Conservation (phyloP, 2,888 invertebrate genomes). For the Drymonia ruficornis region DNA sequence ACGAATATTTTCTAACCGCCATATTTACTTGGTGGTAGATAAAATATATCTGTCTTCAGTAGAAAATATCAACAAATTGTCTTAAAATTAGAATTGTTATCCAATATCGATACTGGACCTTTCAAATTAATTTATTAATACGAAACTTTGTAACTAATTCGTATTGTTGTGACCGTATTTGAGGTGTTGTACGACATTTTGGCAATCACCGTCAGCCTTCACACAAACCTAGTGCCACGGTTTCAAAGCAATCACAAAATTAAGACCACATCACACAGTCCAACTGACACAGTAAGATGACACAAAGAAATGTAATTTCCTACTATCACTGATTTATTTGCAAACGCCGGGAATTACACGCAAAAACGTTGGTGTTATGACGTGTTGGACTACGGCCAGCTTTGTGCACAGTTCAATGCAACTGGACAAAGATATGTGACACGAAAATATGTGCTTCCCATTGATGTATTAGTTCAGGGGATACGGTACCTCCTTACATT, state of each 20-base stretch:
- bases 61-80: too few species aligned
- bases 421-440: constrained; percentile 5
- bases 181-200: neutral
- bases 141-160: too few species aligned
- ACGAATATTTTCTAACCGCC: too few species aligned
- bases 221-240: neutral
- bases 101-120: too few species aligned
- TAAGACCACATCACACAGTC: neutral
- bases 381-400: constrained; percentile 30
- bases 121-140: too few species aligned
- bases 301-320: neutral
- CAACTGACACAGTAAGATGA: neutral
- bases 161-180: too few species aligned
- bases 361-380: neutral
- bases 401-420: constrained; percentile 22
- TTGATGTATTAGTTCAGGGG: too few species aligned
- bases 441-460: neutral
- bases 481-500: too few species aligned
- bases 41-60: too few species aligned
- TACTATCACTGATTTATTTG: neutral
- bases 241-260: neutral
- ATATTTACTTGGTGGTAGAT: too few species aligned
- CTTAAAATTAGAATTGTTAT: too few species aligned
- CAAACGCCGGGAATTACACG: neutral
- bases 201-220: neutral